phyloP scores from a whole-genome alignment of 2,113 vertebrate species.

The Rattus rattus region DNA sequence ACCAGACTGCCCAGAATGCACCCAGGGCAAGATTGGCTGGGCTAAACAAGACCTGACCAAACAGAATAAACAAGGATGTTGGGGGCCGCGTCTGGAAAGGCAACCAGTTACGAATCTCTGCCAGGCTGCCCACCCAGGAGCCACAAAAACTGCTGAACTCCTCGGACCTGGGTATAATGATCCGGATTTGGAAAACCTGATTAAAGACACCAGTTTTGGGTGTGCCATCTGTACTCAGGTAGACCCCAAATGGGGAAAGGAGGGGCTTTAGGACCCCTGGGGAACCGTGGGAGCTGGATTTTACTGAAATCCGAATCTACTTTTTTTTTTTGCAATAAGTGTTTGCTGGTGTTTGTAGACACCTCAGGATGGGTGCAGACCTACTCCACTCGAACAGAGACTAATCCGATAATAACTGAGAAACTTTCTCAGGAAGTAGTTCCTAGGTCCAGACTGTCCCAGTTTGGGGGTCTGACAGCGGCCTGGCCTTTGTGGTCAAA shows the following conservation, averaged over 20 bases:
- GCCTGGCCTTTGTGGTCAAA: neutral
- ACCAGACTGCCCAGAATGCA: neutral
- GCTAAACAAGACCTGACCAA: neutral
- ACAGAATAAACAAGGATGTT: no score
- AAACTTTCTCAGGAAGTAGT: neutral
- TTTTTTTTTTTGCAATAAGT: neutral
- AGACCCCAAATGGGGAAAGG: neutral
- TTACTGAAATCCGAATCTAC: neutral
- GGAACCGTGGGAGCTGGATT: neutral
- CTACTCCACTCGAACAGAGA: neutral
- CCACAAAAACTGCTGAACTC: neutral
- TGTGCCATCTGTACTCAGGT: neutral
- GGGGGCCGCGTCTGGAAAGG: neutral
- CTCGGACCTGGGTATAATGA: neutral
- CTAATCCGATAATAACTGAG: neutral
- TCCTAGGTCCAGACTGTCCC: neutral
- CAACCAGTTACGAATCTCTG: neutral
- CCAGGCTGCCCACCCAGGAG: neutral
- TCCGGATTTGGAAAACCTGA: neutral
- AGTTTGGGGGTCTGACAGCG: neutral
- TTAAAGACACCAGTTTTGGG: neutral
- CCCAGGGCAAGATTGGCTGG: neutral
- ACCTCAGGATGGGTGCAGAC: neutral
- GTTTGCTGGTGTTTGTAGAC: neutral
- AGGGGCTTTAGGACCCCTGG: neutral